Evolutionary conservation across 2,113 vertebrate genomes (phyloP), one percentile per base, ranked within the genome.

Genomic region (Heptranchias perlo): DNA sequence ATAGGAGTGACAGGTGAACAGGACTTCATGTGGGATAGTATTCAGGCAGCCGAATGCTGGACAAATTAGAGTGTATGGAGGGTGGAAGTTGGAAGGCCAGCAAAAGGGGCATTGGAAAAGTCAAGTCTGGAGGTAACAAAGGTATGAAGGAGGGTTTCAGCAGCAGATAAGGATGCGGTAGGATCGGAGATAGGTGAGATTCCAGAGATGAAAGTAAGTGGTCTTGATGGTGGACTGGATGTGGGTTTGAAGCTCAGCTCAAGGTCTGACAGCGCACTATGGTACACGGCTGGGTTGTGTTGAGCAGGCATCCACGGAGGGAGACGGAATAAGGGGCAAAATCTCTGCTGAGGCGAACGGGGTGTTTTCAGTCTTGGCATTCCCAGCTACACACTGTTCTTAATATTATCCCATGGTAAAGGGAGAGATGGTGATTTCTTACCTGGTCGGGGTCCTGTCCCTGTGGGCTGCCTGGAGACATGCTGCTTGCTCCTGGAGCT

Each of bases 361-460:
- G 94, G 31, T 47, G 44, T 65, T 16, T 94, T 49, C 23, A 23
- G 35, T 73, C 13, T 73, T 95, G 44, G n/a, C 25, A 54, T 25
- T 58, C 49, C 35, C 54, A 95, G 0, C 64, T 28, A 39, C 78
- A 23, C 21, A 82, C 39, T 23, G 78, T 82, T 39, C 39, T 82
- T 82, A 35, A 3, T n/a, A 6, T 52, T 73, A 73, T n/a, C 16
- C 73, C 25, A 35, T 6, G 5, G 47, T 7, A 31, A 35, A 73
- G 7, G 44, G 44, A 31, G 25, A 95, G 28, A 31, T 76, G 35
- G 61, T 47, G 13, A 31, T 73, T 47, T 82, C 97, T 96, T 98
- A 99, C 99, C 99, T 99, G 99, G 96, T 99, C 98, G 0, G 98
- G 97, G 89, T 98, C 98, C 31, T 97, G 98, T 96, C 98, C 97